Evolutionary conservation across 2,113 vertebrate genomes (phyloP), one percentile per base, ranked within the genome.

Genomic region (Pachycephala philippinensis): DNA sequence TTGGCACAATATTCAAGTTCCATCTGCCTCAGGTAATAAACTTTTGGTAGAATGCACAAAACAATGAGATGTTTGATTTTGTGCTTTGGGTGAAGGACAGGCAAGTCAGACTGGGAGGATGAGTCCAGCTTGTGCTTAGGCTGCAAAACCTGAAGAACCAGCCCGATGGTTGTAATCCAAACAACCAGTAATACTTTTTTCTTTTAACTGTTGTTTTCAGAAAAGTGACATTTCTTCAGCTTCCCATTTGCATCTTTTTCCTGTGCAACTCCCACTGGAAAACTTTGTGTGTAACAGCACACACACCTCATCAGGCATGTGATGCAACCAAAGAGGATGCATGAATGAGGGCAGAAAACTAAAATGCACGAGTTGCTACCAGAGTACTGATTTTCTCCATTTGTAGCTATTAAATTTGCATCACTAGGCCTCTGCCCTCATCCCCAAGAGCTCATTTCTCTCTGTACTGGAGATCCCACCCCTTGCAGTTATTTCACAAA

Each of bases 241-340:
- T 84, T 35, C 20, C n/a, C 6, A 31, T 71, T 56, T 18, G 5
- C 16, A 65, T 4, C 14, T 69, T 18, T 27, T 69, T 37, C n/a
- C n/a, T 57, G 9, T 65, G 57, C 56, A 90, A 27, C 9, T 71
- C 10, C 13, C 22, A 6, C 9, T 45, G 33, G 60, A 64, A 82
- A 82, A 16, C 7, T 42, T 53, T 64, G 11, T 60, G 30, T 72
- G n/a, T 5, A 75, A 68, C 4, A 4, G 9, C 28, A n/a, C 39
- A 71, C 8, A 24, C 4, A 27, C 1, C 1, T 47, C 2, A 0
- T 8, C 33, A 33, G 17, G 18, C 10, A 15, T 3, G 33, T 17
- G 15, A 31, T 52, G 22, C 15, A 72, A 28, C 15, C 6, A 56
- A 37, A 53, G 20, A 61, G 9, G 20, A 31, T 13, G 61, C 2